A percentile compares a stretch with the other conserved stretches of the same genome.
These are phyloP conservation scores for Drosophila bipectinata DNA, from an alignment of 1,140 invertebrate species.

Conservation along the genomic window DNA sequence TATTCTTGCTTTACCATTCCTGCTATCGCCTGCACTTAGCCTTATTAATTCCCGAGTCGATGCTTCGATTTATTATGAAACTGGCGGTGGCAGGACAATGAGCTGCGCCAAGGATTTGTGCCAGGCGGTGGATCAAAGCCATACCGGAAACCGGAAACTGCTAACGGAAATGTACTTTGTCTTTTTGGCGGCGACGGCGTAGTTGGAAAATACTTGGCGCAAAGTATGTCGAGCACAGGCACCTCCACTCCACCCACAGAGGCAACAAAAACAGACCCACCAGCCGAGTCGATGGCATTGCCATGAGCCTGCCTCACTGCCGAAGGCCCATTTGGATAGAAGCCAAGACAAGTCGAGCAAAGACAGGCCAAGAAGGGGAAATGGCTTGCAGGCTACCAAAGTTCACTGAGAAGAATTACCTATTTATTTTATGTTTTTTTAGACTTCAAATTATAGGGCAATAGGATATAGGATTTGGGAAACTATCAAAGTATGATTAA, in stretches of 20 bases:
- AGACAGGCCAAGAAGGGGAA: slow-evolving; percentile 18
- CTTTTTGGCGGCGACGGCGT: slow-evolving; percentile 71
- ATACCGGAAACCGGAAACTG: slow-evolving; percentile 80
- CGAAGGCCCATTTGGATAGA: slow-evolving; percentile 57
- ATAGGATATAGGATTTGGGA: too few species aligned
- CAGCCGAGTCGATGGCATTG: slow-evolving; percentile 3
- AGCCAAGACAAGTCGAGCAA: slow-evolving; percentile 51
- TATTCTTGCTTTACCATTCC: slow-evolving; percentile 65
- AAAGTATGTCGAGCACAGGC: slow-evolving; percentile 75
- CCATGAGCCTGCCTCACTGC: slow-evolving; percentile 13
- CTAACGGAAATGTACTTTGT: slow-evolving; percentile 80
- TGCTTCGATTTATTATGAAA: slow-evolving; percentile 51
- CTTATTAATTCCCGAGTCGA: slow-evolving; percentile 66
- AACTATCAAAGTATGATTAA: too few species aligned
- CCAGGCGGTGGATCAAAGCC: slow-evolving; percentile 63
- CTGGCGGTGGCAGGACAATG: slow-evolving; percentile 29
- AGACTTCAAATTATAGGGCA: too few species aligned
- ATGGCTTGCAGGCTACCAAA: slow-evolving; percentile 8
- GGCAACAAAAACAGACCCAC: slow-evolving; percentile 24
- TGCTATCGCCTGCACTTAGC: slow-evolving; percentile 58
- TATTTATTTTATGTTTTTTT: too few species aligned
- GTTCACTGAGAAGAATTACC: slow-evolving; percentile 7
- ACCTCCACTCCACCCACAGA: slow-evolving; percentile 9
- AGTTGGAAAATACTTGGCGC: slow-evolving; percentile 74
- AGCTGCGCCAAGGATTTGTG: slow-evolving; percentile 28